Conservation (phyloP, 2,888 invertebrate species). For the Nipponacmea schrenckii region DNA sequence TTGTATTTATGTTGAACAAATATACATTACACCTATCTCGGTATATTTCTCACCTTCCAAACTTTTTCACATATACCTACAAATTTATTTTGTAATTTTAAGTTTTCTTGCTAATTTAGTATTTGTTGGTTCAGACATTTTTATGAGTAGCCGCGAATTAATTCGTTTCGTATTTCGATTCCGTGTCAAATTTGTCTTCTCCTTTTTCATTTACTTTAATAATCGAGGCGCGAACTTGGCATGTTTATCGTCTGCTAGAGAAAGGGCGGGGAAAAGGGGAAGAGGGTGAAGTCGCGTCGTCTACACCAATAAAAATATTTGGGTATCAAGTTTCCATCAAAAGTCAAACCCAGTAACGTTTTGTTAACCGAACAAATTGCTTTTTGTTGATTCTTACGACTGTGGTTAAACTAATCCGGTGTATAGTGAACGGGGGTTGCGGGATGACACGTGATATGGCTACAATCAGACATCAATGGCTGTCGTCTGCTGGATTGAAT, state of each 20-base stretch:
- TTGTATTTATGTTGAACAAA: not conserved
- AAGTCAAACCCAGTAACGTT: not conserved
- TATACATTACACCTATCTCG: not conserved
- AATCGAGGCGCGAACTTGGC: conserved; percentile 2
- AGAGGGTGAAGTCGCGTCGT: not conserved
- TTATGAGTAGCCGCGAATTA: conserved; percentile 2
- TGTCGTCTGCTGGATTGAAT: too few relatives aligned
- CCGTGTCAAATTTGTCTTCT: not conserved
- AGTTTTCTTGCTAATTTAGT: conserved; percentile 1
- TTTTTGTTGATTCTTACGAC: not conserved
- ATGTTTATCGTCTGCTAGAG: conserved; percentile 5
- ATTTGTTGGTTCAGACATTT: not conserved
- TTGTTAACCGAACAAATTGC: not conserved
- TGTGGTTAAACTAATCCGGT: not conserved
- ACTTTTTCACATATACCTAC: not conserved
- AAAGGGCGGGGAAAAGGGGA: not conserved
- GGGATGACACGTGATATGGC: not conserved
- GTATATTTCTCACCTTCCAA: not conserved
- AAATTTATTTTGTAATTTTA: conserved; percentile 5
- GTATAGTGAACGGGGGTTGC: not conserved
- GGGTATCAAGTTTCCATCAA: not conserved
- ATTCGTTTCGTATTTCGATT: conserved; percentile 4
- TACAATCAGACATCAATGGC: not conserved
- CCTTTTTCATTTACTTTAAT: conserved; percentile 3
- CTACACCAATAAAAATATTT: not conserved